Base-by-base conservation (phyloP, 2,888 invertebrate species). In the Sclerodermus sp. region DNA sequence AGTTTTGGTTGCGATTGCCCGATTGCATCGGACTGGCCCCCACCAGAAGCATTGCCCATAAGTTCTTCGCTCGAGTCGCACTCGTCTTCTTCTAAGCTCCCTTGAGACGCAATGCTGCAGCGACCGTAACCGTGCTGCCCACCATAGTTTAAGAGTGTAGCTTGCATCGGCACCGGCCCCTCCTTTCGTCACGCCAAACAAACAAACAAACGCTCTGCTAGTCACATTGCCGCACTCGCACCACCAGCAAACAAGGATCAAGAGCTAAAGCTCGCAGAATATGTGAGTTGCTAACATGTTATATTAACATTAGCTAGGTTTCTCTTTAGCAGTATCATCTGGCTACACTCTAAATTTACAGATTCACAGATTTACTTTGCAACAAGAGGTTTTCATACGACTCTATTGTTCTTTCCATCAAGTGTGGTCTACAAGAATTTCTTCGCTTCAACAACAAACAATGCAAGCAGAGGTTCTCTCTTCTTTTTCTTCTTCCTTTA, bases 51-150 rank as follows among this genome's bases (percentile, higher is more conserved):
- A 64, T 62, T 73, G 56, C 72, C 75, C 65, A 77, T 77, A 42
- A 77, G 74, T 62, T 78, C 77, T 66, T 77, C 77, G 62, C 75
- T 77, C 62, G 77, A 77, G 67, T 78, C 77, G 69, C 76, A 77
- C 51, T 78, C 78, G 54, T 78, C 77, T 51, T 76, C 76, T 54
- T 77, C 78, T 58, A 76, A 71, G 67, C 76, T 77, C 57, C 77
- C 74, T 63, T 76, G 76, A 56, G 76, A 75, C 49, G 71, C 71
- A 55, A 74, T 65, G 73, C 74, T 76, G 76, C 73, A 73, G 49
- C 70, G 75, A 64, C 71, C 71, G 68, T 74, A 76, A 58, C 67
- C 73, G 55, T 73, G 70, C 64, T 72, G 71, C 59, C 72, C 74
- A 64, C 74, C 74, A 71, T 72, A 75, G 75, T 71, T 74, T 71